Percentiles rank a stretch among this genome's conserved stretches.
phyloP scores from a whole-genome alignment of 2,888 invertebrate genomes.

The Craniophora ligustri region DNA sequence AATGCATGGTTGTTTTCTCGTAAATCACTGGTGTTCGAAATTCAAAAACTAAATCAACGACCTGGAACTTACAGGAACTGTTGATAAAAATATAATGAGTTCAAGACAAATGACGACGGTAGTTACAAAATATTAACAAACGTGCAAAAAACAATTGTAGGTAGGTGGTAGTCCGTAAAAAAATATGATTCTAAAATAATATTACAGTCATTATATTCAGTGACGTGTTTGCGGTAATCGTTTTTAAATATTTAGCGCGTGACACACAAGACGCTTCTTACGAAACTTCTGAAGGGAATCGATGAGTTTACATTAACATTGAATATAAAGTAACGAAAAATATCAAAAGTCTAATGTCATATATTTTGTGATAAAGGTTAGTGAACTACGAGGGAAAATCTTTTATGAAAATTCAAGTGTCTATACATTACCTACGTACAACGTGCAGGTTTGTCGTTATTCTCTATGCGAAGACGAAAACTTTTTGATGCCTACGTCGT shows the following conservation, averaged over 20 bases:
- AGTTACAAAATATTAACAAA: slow-evolving; percentile 13
- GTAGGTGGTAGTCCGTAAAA: slow-evolving; percentile 19
- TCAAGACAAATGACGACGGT: slow-evolving; percentile 6
- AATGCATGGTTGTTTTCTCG: no score
- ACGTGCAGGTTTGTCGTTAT: no score
- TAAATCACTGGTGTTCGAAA: background rate
- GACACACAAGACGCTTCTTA: background rate
- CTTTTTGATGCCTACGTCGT: no score
- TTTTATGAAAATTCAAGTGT: no score
- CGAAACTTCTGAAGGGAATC: background rate
- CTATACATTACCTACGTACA: no score
- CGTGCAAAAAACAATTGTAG: slow-evolving; percentile 18
- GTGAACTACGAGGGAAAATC: no score
- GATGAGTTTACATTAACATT: background rate
- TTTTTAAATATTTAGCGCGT: slow-evolving; percentile 17
- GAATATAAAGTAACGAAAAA: no score
- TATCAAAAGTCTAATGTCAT: background rate
- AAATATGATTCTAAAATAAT: slow-evolving; percentile 32
- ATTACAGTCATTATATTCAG: slow-evolving; percentile 24
- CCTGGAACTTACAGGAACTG: no score
- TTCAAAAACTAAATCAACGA: background rate
- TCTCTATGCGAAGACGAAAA: no score
- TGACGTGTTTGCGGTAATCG: slow-evolving; percentile 37
- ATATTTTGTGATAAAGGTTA: background rate
- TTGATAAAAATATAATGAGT: background rate